phyloP scores from a whole-genome alignment of 2,113 vertebrate species.

The Nematolebias whitei region DNA sequence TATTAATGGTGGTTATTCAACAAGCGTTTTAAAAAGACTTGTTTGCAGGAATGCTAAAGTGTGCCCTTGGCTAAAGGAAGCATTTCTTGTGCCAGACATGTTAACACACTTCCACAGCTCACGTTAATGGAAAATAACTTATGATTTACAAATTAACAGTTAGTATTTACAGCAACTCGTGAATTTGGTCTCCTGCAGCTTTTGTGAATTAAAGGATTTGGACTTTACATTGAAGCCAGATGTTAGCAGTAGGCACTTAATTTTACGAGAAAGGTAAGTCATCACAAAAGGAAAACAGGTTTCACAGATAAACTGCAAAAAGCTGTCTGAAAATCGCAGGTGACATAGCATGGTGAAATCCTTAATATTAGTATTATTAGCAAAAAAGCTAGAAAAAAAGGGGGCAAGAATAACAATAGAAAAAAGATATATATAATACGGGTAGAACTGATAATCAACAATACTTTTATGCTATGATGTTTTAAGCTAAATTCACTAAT shows the following conservation, averaged over 20 bases:
- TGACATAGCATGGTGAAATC: constrained; percentile 31
- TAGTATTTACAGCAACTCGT: constrained; percentile 77
- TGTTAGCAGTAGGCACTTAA: constrained; percentile 64
- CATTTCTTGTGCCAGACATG: constrained; percentile 60
- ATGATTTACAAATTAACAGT: constrained; percentile 84
- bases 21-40: constrained; percentile 13
- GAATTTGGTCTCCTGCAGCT: constrained; percentile 77
- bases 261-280: constrained; percentile 80
- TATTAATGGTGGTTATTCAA: constrained; percentile 7
- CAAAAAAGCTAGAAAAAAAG: constrained; percentile 19
- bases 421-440: neutral
- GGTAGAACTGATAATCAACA: neutral
- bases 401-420: constrained; percentile 31
- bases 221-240: constrained; percentile 76
- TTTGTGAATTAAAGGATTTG: constrained; percentile 67
- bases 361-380: constrained; percentile 11
- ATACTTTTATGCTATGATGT: neutral
- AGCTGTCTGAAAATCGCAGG: constrained; percentile 37
- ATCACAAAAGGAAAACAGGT: constrained; percentile 76
- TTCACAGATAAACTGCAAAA: constrained; percentile 77
- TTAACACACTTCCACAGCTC: constrained; percentile 69
- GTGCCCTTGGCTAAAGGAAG: constrained; percentile 20
- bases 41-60: constrained; percentile 11
- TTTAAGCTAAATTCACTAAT: neutral
- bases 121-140: constrained; percentile 76